Evolutionary conservation across 2,888 invertebrate genomes (phyloP).

Genomic region (Drosophila barbarae): DNA sequence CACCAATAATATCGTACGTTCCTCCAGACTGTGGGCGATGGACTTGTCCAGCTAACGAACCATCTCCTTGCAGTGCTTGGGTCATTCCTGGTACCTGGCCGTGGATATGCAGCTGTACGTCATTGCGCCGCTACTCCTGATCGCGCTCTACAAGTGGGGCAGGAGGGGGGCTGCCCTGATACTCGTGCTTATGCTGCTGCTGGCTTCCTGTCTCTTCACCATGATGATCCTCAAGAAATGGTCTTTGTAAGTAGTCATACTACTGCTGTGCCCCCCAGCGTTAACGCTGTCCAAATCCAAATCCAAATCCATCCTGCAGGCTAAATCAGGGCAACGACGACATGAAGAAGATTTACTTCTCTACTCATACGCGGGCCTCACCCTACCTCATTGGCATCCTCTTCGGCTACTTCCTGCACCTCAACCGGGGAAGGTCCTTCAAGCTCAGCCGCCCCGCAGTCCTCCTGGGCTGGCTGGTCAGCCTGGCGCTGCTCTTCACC

Average conservation of each 20-base stretch:
- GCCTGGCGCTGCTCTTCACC: conserved; percentile 46
- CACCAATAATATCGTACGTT: conserved; percentile 62
- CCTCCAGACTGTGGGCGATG: background rate
- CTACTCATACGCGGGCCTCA: conserved; percentile 65
- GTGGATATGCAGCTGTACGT: conserved; percentile 82
- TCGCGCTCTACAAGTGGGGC: conserved; percentile 78
- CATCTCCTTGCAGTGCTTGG: conserved; percentile 77
- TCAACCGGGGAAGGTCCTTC: conserved; percentile 43
- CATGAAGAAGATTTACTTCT: conserved; percentile 52
- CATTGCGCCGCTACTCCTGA: conserved; percentile 81
- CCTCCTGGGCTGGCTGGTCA: conserved; percentile 55
- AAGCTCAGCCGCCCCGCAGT: conserved; percentile 37
- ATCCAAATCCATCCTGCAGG: background rate
- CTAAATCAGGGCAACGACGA: background rate
- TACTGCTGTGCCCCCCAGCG: background rate
- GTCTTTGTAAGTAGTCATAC: conserved; percentile 34
- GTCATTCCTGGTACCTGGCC: conserved; percentile 82
- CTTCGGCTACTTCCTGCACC: conserved; percentile 67
- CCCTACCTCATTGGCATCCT: conserved; percentile 74
- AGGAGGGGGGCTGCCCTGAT: conserved; percentile 53
- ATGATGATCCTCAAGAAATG: conserved; percentile 59
- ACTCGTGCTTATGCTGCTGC: conserved; percentile 54
- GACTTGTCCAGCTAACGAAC: background rate
- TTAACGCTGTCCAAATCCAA: background rate
- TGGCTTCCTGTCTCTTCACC: conserved; percentile 66